Percentiles rank a stretch among this genome's conserved stretches.
phyloP scores from a whole-genome alignment of 2,113 vertebrate species.

The Nyctereutes procyonoides region DNA sequence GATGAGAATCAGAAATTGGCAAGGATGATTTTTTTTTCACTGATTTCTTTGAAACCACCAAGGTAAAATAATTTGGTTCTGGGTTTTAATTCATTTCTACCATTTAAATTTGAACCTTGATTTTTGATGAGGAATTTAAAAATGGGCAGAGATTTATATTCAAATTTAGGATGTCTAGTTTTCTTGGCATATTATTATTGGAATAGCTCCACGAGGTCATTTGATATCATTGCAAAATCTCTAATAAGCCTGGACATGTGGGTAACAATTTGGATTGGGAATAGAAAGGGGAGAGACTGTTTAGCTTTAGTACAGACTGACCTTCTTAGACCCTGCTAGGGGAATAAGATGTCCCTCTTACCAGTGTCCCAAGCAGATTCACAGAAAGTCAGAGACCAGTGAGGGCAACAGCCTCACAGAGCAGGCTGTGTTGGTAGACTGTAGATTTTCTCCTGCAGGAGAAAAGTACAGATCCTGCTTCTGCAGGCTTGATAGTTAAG shows the following conservation, averaged over 20 bases:
- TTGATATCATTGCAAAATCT: background rate
- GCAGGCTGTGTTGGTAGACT: background rate
- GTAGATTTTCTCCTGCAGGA: background rate
- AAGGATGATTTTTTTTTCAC: background rate
- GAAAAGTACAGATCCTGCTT: background rate
- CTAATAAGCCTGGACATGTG: constrained; percentile 5
- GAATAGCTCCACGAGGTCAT: background rate
- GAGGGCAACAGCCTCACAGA: background rate
- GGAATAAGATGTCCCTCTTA: background rate
- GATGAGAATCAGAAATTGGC: constrained; percentile 3
- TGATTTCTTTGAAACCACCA: constrained; percentile 40
- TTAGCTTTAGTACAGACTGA: background rate
- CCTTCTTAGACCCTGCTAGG: background rate
- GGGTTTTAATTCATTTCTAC: constrained; percentile 13
- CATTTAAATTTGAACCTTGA: constrained; percentile 7
- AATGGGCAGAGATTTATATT: constrained; percentile 35
- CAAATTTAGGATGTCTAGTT: constrained; percentile 39
- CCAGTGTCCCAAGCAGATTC: background rate
- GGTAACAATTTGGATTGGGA: background rate
- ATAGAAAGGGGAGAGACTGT: background rate
- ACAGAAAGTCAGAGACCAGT: background rate
- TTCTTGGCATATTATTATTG: background rate
- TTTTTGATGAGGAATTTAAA: constrained; percentile 18
- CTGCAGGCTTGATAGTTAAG: background rate
- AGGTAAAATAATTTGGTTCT: constrained; percentile 51